These are phyloP conservation scores for Dinocampus coccinellae DNA, from an alignment of 2,888 invertebrate genomes.

Conservation along the genomic window DNA sequence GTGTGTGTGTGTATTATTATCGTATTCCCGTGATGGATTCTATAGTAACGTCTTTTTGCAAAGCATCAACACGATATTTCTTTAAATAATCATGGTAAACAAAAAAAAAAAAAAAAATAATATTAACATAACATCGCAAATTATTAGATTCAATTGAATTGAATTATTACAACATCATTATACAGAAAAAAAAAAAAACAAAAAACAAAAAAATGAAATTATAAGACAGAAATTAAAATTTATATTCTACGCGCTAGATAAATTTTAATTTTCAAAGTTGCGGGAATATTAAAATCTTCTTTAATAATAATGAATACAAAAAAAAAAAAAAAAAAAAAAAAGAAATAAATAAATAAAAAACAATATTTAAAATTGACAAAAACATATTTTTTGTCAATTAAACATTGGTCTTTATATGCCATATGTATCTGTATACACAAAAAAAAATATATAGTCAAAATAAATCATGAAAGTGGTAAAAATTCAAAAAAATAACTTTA, in stretches of 20 bases:
- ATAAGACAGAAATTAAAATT: conserved; percentile 35
- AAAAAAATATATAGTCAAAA: background rate
- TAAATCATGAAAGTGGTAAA: conserved; percentile 25
- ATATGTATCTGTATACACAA: too few species aligned
- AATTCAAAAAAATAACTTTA: background rate
- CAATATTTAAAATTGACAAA: background rate
- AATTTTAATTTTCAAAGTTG: conserved; percentile 21
- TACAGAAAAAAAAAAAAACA: conserved; percentile 29
- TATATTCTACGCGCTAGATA: conserved; percentile 21
- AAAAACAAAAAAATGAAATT: too few species aligned
- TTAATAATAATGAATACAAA: background rate
- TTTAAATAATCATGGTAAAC: background rate
- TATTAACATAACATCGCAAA: conserved; percentile 17
- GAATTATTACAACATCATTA: background rate
- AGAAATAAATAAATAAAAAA: too few species aligned
- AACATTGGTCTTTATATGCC: too few species aligned
- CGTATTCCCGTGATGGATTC: background rate
- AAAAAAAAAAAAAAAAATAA: conserved; percentile 18
- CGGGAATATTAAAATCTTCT: background rate
- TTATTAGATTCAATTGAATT: conserved; percentile 9
- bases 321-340: background rate
- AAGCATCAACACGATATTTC: conserved; percentile 20
- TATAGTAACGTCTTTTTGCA: conserved; percentile 10
- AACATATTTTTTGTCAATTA: background rate
- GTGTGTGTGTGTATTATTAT: too few species aligned